Conservation (phyloP, 2,888 invertebrate species). For the Biston betularia region DNA sequence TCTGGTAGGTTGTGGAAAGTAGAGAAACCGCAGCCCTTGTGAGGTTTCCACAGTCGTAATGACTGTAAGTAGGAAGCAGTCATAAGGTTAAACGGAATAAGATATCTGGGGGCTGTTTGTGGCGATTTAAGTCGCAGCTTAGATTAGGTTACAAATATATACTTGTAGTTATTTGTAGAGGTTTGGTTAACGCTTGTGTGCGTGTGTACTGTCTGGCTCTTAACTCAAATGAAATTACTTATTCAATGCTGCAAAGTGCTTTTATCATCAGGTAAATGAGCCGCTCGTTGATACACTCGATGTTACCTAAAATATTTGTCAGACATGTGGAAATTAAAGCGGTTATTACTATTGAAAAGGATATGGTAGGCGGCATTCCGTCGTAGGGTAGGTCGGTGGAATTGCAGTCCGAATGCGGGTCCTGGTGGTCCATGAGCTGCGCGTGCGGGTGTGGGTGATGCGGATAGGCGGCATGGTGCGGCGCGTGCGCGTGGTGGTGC, state of each 20-base stretch:
- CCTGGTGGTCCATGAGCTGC: conserved; percentile 91
- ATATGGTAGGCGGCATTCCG: conserved; percentile 97
- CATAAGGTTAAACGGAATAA: conserved; percentile 86
- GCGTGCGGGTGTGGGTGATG: conserved; percentile 88
- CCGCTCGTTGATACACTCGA: background rate
- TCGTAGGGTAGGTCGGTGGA: conserved; percentile 96
- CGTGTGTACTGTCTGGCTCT: too few relatives aligned
- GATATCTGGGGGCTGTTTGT: conserved; percentile 75
- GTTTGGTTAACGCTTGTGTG: too few relatives aligned
- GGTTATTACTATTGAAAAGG: conserved; percentile 90
- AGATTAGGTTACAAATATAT: conserved; percentile 52
- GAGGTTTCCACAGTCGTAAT: conserved; percentile 78
- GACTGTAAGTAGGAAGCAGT: conserved; percentile 81
- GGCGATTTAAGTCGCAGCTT: conserved; percentile 57
- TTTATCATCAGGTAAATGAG: background rate
- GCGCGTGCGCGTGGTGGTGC: conserved; percentile 90
- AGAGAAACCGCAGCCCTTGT: conserved; percentile 82
- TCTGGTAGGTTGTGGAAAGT: conserved; percentile 55
- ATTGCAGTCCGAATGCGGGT: conserved; percentile 96
- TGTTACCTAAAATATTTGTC: background rate
- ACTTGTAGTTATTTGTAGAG: too few relatives aligned
- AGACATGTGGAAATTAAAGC: too few relatives aligned
- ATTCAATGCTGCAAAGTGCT: too few relatives aligned
- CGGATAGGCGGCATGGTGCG: conserved; percentile 92
- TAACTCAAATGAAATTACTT: too few relatives aligned